Base-by-base conservation (phyloP, 92 coral and sea anemone genomes). In the Palythoa heliodiscus region DNA sequence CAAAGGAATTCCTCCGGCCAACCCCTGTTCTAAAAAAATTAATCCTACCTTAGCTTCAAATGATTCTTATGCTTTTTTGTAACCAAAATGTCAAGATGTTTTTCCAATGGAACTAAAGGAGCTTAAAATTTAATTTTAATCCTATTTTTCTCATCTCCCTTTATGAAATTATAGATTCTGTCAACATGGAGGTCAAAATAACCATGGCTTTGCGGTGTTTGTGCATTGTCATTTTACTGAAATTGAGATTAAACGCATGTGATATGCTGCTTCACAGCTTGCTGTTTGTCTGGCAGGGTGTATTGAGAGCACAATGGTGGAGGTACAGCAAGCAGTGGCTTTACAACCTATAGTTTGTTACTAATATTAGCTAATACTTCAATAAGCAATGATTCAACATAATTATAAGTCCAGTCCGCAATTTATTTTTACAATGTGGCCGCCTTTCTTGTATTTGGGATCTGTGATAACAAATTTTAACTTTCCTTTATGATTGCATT, bases 341-440 rank as follows among this genome's bases (percentile, higher is more conserved):
- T 55, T 1, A 71, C 23, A 71, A 3, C 17, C 19, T 39, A 25
- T 15, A 38, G 54, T 19, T 25, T 24, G 48, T 71, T 35, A 35
- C 37, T 71, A 38, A 17, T 38, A 7, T 29, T 68, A 68, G 73
- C 39, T 25, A 24, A 68, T 6, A 68, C 73, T 11, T 71, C 54
- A 71, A 71, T 7, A 71, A 71, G 17, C 76, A 71, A 71, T 0
- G 52, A 43, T 4, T 71, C 76, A 71, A 71, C 53, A 71, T 71
- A 71, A 71, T 71, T 71, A 17, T 71, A 71, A 14, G 53, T 71
- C 2, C 76, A 71, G 53, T 71, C 23, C 19, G 53, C 19, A 38
- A 71, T 53, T 71, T 29, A 15, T 71, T 43, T 24, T 43, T 71
- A 71, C 76, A 71, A 40, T 40, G 22, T 71, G 54, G 52, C 76